phyloP scores from a whole-genome alignment of 2,113 vertebrate species.

The Burhinus bistriatus region DNA sequence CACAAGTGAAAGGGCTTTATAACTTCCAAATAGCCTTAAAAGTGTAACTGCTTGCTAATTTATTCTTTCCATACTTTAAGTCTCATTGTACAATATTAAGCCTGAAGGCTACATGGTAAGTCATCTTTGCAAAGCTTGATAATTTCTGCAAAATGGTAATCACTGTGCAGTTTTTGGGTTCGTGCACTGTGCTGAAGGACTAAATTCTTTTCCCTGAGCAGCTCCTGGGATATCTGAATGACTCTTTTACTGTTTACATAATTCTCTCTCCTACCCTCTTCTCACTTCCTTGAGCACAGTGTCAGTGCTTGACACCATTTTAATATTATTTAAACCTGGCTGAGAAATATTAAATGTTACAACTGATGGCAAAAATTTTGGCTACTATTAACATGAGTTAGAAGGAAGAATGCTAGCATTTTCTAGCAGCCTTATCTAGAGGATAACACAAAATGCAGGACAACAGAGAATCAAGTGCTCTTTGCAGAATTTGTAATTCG shows the following conservation, averaged over 20 bases:
- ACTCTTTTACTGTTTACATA: background rate
- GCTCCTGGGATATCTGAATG: fast-evolving
- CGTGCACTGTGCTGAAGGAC: background rate
- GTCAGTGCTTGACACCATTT: background rate
- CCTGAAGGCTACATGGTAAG: background rate
- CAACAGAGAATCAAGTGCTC: background rate
- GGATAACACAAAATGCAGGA: background rate
- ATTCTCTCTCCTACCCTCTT: background rate
- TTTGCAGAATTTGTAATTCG: background rate
- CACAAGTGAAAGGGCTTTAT: background rate
- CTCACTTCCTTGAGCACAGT: background rate
- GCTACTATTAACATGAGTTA: background rate
- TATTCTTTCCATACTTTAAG: background rate
- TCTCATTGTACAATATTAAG: background rate
- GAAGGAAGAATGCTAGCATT: background rate
- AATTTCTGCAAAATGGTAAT: background rate
- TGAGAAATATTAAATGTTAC: background rate
- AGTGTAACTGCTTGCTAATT: background rate
- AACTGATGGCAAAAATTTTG: background rate
- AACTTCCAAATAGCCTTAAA: background rate
- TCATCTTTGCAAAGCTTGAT: background rate
- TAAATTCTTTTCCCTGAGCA: background rate
- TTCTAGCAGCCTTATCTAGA: background rate
- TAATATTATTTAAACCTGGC: background rate
- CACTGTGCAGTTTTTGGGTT: background rate